A percentile compares a stretch with the other conserved stretches of the same genome.
These are phyloP conservation scores for Axis porcinus DNA, from an alignment of 2,113 vertebrate species.

Conservation along the genomic window DNA sequence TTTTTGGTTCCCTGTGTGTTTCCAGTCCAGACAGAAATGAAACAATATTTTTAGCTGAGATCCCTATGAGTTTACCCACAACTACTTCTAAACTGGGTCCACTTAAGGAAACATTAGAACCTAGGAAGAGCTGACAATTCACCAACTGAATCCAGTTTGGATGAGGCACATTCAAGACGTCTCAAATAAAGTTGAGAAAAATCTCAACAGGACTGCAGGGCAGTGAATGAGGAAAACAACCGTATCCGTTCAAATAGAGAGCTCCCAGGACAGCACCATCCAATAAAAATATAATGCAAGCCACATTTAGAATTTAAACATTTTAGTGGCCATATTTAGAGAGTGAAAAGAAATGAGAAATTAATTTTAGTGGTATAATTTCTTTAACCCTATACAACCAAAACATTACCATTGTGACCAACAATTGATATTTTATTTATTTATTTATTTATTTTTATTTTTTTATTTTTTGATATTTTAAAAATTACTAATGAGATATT, in stretches of 20 bases:
- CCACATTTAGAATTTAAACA: not conserved
- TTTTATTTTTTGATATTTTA: not conserved
- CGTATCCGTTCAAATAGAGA: not conserved
- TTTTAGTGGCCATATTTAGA: not conserved
- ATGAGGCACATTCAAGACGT: not conserved
- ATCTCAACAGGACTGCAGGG: not conserved
- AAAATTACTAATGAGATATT: not conserved
- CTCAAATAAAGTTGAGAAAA: not conserved
- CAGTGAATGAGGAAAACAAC: not conserved
- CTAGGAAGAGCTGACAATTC: not conserved
- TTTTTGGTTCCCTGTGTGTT: not conserved
- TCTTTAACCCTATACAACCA: not conserved
- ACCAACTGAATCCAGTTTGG: not conserved
- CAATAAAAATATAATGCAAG: not conserved
- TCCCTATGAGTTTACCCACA: not conserved
- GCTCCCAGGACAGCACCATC: not conserved
- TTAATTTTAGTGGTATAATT: not conserved
- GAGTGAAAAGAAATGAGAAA: not conserved
- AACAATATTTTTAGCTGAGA: not conserved
- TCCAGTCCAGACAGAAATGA: not conserved
- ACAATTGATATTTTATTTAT: not conserved
- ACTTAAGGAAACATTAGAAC: not conserved
- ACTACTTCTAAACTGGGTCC: not conserved
- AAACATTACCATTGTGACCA: not conserved
- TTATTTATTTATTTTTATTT: no score